Base-by-base conservation (phyloP, 1,140 invertebrate species). In the Bradysia coprophila region DNA sequence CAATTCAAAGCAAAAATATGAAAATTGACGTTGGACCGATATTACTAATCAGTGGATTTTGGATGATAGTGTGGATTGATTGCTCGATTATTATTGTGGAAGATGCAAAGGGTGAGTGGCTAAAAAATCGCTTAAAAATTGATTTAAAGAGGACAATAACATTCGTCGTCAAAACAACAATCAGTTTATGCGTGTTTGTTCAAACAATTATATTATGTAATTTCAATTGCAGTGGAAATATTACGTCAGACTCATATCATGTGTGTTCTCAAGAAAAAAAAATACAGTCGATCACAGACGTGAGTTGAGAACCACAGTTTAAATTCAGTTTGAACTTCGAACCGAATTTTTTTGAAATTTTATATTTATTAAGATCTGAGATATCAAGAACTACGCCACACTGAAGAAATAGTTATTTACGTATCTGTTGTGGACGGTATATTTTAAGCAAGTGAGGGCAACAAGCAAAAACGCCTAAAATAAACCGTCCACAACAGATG, bases 11-110 rank as follows among this genome's bases (percentile, higher is more conserved):
- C 13, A 28, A 28, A 28, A 28, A 6, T 28, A 28, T 28, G 24
- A 28, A 28, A 28, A 28, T 28, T 13, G 24, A 8, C 6, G 6
- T 28, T 28, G 24, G 6, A 13, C 24, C 13, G 13, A 28, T 8
- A 8, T 6, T 28, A 28, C 24, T 28, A 13, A 8, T 6, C 24
- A n/a, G n/a, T n/a, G n/a, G n/a, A n/a, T n/a, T n/a, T n/a, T n/a
- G n/a, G n/a, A n/a, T n/a, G n/a, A 6, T 28, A n/a, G 36, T 38
- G 18, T 38, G 10, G 21, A 19, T 20, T 4, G n/a, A 38, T 38
- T 38, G 33, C 19, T 36, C 41, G 16, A 42, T 42, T 13, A 36
- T 42, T 23, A 36, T 42, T 21, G n/a, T 42, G 21, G 41, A 42
- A 22, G 41, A 42, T 42, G 31, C 32, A 6, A 42, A 37, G 37